Evolutionary conservation across 2,797 vertebrate genomes (phyloP).

Genomic region (Spinibarbus caldwelli): DNA sequence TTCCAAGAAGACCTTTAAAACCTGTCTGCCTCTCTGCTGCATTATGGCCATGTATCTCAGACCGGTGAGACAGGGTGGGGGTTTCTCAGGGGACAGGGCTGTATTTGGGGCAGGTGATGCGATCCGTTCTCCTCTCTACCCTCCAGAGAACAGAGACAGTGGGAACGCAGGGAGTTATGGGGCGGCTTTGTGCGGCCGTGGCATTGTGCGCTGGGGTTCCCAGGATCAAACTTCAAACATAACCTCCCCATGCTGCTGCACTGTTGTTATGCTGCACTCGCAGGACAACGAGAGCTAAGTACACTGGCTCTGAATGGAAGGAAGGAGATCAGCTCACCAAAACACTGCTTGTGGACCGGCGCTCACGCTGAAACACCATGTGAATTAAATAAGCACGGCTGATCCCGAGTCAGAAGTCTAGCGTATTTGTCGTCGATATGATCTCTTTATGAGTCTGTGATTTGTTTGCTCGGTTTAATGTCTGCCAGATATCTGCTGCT

Average conservation of each 20-base stretch:
- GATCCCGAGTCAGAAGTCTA: not conserved
- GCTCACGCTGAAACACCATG: not conserved
- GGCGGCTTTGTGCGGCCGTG: conserved; percentile 76
- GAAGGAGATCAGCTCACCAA: conserved; percentile 6
- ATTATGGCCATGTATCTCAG: conserved; percentile 49
- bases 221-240: conserved; percentile 81
- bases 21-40: not conserved
- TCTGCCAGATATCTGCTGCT: not conserved
- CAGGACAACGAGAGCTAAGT: conserved; percentile 64
- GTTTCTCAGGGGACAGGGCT: conserved; percentile 66
- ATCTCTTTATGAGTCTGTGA: not conserved
- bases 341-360: conserved; percentile 27
- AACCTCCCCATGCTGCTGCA: conserved; percentile 71
- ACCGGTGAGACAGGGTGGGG: conserved; percentile 65
- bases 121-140: conserved; percentile 77
- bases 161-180: conserved; percentile 50
- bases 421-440: not conserved
- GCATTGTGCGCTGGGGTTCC: conserved; percentile 80
- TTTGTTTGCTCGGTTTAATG: not conserved
- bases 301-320: conserved; percentile 66
- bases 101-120: conserved; percentile 81
- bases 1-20: conserved; percentile 13
- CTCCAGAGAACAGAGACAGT: conserved; percentile 79
- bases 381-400: not conserved
- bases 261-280: conserved; percentile 68